Evolutionary conservation across 1,140 invertebrate genomes (phyloP).

Genomic region (Saccostrea glomerata): DNA sequence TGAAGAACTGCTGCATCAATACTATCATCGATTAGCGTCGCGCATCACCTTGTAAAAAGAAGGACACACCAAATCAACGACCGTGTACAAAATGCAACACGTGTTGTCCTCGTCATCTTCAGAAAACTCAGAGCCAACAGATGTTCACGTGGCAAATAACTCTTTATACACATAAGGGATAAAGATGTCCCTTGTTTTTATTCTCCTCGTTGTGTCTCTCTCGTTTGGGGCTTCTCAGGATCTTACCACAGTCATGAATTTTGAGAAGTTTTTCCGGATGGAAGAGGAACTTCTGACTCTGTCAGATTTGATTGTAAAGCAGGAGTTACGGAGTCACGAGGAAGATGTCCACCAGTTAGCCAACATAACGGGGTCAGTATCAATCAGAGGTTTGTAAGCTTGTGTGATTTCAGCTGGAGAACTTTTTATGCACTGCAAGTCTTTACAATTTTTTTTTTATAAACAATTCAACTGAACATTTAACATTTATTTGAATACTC

Average conservation of each 20-base stretch:
- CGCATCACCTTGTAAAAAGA: neutral
- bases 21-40: neutral
- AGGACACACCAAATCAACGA: neutral
- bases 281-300: constrained; percentile 33
- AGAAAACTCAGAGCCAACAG: neutral
- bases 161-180: neutral
- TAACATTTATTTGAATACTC: neutral
- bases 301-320: constrained; percentile 5
- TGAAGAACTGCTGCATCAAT: neutral
- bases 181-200: neutral
- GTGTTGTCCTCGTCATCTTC: neutral
- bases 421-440: neutral
- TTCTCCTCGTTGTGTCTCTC: neutral
- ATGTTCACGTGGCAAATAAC: constrained; percentile 7
- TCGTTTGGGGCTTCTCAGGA: constrained; percentile 16
- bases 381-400: neutral
- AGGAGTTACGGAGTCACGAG: constrained; percentile 4
- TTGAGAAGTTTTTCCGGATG: constrained; percentile 38
- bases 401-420: neutral
- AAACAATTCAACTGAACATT: too few species aligned
- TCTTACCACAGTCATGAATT: neutral
- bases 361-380: constrained; percentile 36
- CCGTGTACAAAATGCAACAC: constrained; percentile 2
- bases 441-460: too few species aligned
- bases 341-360: constrained; percentile 26